phyloP scores from a whole-genome alignment of 2,797 vertebrate species.

The Esox masquinongy region DNA sequence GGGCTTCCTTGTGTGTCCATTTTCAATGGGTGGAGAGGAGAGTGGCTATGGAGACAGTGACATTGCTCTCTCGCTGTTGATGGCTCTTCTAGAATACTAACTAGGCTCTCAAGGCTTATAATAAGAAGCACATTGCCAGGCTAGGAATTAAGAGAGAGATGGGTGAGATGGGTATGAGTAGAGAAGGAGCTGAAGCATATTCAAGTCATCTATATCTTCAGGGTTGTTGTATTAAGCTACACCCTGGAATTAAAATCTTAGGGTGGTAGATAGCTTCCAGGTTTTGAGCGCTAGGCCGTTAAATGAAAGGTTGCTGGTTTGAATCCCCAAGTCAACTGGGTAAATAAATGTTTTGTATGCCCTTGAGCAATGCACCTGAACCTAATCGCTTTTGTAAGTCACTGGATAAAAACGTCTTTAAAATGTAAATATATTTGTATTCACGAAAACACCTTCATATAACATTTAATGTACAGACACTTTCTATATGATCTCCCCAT shows the following conservation, averaged over 20 bases:
- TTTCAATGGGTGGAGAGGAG: background rate
- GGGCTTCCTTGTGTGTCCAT: background rate
- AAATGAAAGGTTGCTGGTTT: too few species aligned
- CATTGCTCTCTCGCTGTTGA: slow-evolving; percentile 18
- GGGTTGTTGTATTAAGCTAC: background rate
- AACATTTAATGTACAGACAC: background rate
- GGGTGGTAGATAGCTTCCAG: too few species aligned
- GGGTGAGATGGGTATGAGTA: background rate
- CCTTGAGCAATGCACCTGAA: too few species aligned
- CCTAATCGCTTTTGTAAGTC: too few species aligned
- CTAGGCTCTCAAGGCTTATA: background rate
- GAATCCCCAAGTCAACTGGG: too few species aligned
- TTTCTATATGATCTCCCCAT: too few species aligned
- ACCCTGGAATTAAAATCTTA: background rate
- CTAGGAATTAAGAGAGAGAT: background rate
- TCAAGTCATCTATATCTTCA: background rate
- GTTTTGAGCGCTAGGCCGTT: too few species aligned
- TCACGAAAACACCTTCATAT: background rate
- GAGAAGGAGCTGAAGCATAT: background rate
- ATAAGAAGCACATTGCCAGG: background rate
- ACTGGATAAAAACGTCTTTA: too few species aligned
- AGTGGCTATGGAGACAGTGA: background rate
- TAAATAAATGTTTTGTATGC: too few species aligned
- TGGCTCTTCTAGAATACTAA: slow-evolving; percentile 42
- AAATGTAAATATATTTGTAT: background rate